Base-by-base conservation (phyloP, 2,797 vertebrate species). In the Tenualosa ilisha region DNA sequence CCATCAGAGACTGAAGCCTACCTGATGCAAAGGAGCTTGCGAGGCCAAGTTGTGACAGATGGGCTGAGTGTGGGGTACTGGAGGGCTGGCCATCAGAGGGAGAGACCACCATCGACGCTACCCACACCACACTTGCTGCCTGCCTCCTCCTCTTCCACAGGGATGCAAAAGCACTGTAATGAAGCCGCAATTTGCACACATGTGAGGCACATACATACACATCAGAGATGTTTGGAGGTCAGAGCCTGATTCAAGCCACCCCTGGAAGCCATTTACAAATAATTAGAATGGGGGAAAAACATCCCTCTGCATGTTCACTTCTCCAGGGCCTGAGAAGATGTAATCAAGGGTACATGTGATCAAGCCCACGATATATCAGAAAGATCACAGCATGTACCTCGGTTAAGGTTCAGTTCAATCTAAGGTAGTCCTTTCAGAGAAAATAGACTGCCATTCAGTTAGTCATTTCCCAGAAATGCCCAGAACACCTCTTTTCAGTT, bases 191-290 rank as follows among this genome's bases (percentile, higher is more conserved):
- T 93, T 95, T 95, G 91, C 92, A 94, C 93, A 95, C 93, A 92
- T 91, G 93, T 40, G 31, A 89, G 85, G 88, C 90, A 91, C 89
- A 90, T 94, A 79, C 72, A 79, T 79, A 79, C 72, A 79, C 40
- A 79, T 22, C 72, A 79, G 5, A 22, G 40, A 79, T 79, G 37
- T 79, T 79, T 43, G 37, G 40, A 11, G 37, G 72, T 79, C 40
- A 79, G 46, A 40, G 89, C 90, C 90, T 89, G 87, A 92, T 92
- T 92, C 15, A 6, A 91, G 92, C 90, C 92, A 92, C 90, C 87
- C 93, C 94, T 95, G 93, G 94, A 95, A 79, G 95, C 91, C 94
- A 93, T 95, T 96, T 95, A 94, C 92, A 95, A 95, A 95, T 93
- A 94, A 95, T 91, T 91, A 93, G 87, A 92, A 92, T 92, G 89